Conservation (phyloP, 2,888 invertebrate genomes). For the Drosophila stalkeri region DNA sequence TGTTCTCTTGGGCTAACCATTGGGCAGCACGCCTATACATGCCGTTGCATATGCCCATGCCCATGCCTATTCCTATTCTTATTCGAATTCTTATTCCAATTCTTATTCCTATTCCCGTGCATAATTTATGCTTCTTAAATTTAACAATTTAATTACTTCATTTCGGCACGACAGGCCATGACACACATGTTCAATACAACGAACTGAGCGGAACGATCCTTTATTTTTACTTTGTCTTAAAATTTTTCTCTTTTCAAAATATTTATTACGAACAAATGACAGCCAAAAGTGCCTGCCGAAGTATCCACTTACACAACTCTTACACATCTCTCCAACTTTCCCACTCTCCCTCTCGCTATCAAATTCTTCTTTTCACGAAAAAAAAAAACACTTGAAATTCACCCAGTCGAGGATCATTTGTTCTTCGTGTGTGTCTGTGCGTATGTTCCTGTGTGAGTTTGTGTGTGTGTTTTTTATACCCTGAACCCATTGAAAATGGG, state of each 20-base stretch:
- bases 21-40: constrained; percentile 45
- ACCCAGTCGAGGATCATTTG: constrained; percentile 69
- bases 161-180: constrained; percentile 35
- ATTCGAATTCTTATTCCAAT: background rate
- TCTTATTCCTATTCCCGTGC: background rate
- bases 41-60: background rate
- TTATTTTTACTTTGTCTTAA: constrained; percentile 10
- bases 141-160: constrained; percentile 47
- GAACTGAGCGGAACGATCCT: constrained; percentile 47
- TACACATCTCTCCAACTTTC: background rate
- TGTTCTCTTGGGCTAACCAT: constrained; percentile 14
- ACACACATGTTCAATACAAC: constrained; percentile 27
- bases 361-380: constrained; percentile 10
- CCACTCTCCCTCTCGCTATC: background rate
- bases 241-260: constrained; percentile 19
- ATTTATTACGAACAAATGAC: constrained; percentile 77
- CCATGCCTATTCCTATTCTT: background rate
- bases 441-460: background rate
- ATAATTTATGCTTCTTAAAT: constrained; percentile 2
- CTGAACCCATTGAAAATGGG: no score
- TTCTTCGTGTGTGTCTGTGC: constrained; percentile 17
- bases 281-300: constrained; percentile 58
- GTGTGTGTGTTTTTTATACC: no score
- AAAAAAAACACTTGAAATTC: constrained; percentile 46
- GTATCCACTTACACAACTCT: constrained; percentile 72